Percentiles rank a stretch among this genome's conserved stretches.
Conservation (phyloP, 2,888 invertebrate genomes). For the Acronicta leporina region DNA sequence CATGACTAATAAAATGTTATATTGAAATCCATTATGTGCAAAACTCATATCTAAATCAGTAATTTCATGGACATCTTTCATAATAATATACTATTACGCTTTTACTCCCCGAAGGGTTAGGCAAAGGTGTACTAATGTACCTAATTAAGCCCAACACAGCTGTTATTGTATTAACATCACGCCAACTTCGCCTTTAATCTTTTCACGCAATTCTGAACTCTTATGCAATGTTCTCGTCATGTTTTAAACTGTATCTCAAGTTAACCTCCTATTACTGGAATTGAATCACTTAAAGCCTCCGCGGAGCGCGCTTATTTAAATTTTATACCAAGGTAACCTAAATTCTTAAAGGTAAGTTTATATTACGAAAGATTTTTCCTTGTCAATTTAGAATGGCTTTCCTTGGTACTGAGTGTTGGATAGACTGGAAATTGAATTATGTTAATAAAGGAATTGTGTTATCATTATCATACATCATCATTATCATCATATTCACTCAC, state of each 20-base stretch:
- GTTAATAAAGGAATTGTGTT: too few relatives aligned
- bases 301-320: constrained; percentile 55
- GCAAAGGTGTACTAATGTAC: too few relatives aligned
- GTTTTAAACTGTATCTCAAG: constrained; percentile 50
- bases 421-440: background rate
- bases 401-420: constrained; percentile 15
- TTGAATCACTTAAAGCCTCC: constrained; percentile 61
- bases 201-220: background rate
- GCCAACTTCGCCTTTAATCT: background rate
- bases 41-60: too few relatives aligned
- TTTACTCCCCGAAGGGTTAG: too few relatives aligned
- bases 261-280: constrained; percentile 62
- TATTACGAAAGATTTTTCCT: constrained; percentile 45
- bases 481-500: too few relatives aligned
- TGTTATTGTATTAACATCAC: too few relatives aligned
- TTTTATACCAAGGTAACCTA: constrained; percentile 50
- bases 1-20: too few relatives aligned
- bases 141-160: too few relatives aligned
- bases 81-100: too few relatives aligned
- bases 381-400: constrained; percentile 30
- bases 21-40: too few relatives aligned
- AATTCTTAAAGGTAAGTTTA: constrained; percentile 45
- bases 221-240: constrained; percentile 10
- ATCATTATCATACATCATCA: too few relatives aligned
- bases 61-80: too few relatives aligned